Evolutionary conservation across 2,113 vertebrate genomes (phyloP).

Genomic region (Felis chaus): DNA sequence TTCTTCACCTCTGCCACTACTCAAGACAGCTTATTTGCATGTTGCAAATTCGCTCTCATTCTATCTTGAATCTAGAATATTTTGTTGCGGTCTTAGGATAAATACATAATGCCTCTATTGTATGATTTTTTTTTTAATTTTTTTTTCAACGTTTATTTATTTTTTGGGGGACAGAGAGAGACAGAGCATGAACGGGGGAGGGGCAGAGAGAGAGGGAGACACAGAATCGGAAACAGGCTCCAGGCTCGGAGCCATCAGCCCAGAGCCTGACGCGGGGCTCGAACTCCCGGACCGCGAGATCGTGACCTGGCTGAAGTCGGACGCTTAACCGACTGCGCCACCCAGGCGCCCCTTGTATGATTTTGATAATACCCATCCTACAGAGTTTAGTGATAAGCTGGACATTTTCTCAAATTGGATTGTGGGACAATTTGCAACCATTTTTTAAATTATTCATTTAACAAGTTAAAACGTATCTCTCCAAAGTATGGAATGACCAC

Average conservation of each 20-base stretch:
- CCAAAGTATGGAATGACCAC: neutral
- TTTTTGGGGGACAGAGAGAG: too few relatives aligned
- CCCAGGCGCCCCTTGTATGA: neutral
- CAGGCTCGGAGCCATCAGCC: too few relatives aligned
- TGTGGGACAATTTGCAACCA: neutral
- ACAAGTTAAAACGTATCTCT: neutral
- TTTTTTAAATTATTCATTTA: slow-evolving; percentile 39
- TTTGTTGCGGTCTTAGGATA: neutral
- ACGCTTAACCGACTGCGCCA: too few relatives aligned
- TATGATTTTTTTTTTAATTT: neutral
- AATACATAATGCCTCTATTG: neutral
- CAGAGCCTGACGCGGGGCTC: too few relatives aligned
- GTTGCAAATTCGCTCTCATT: neutral
- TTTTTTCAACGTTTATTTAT: too few relatives aligned
- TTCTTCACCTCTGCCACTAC: neutral
- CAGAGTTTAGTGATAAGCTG: neutral
- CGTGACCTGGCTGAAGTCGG: too few relatives aligned
- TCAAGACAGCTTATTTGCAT: slow-evolving; percentile 35
- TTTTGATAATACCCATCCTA: neutral
- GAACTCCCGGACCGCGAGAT: too few relatives aligned
- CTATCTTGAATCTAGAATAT: neutral
- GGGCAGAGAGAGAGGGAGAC: too few relatives aligned
- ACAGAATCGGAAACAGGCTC: too few relatives aligned
- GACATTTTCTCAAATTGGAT: slow-evolving; percentile 32
- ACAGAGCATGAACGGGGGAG: too few relatives aligned